phyloP scores from a whole-genome alignment of 2,888 invertebrate species.

The Lissocephala sabroskyi region DNA sequence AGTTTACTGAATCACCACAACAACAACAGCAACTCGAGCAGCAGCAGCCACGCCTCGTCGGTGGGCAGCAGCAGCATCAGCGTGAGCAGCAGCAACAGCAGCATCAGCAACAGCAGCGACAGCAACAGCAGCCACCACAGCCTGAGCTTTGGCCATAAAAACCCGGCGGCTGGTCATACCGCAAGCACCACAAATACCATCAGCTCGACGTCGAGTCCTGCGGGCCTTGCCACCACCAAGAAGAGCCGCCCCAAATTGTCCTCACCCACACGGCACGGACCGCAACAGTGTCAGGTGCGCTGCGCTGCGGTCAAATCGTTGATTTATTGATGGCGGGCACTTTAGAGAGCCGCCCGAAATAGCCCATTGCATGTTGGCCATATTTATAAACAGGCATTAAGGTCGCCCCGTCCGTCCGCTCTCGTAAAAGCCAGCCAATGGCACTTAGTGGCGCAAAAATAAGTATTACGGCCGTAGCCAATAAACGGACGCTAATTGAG shows the following conservation, averaged over 20 bases:
- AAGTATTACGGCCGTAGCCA: constrained; percentile 20
- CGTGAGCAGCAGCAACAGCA: constrained; percentile 48
- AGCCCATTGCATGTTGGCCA: constrained; percentile 11
- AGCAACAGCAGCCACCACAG: constrained; percentile 48
- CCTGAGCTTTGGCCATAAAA: constrained; percentile 43
- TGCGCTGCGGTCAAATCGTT: constrained; percentile 21
- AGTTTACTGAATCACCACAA: constrained; percentile 52
- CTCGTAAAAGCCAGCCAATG: constrained; percentile 17
- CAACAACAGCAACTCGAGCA: constrained; percentile 51
- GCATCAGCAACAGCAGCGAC: constrained; percentile 43
- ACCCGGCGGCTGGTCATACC: constrained; percentile 71
- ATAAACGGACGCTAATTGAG: constrained; percentile 26
- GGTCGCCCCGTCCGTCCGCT: constrained; percentile 17
- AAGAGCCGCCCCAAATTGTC: constrained; percentile 87
- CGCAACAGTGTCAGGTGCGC: constrained; percentile 90
- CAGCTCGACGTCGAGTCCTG: constrained; percentile 20
- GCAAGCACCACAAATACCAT: constrained; percentile 27
- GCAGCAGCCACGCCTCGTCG: constrained; percentile 53
- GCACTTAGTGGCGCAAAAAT: constrained; percentile 19
- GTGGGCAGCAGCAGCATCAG: constrained; percentile 60
- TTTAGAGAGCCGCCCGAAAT: constrained; percentile 12
- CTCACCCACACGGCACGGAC: constrained; percentile 91
- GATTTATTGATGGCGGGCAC: constrained; percentile 24
- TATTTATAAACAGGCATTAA: constrained; percentile 38
- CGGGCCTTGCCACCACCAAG: constrained; percentile 73